Percentiles rank a stretch among this genome's conserved stretches.
Conservation (phyloP, 2,113 vertebrate species). For the Mandrillus leucophaeus region DNA sequence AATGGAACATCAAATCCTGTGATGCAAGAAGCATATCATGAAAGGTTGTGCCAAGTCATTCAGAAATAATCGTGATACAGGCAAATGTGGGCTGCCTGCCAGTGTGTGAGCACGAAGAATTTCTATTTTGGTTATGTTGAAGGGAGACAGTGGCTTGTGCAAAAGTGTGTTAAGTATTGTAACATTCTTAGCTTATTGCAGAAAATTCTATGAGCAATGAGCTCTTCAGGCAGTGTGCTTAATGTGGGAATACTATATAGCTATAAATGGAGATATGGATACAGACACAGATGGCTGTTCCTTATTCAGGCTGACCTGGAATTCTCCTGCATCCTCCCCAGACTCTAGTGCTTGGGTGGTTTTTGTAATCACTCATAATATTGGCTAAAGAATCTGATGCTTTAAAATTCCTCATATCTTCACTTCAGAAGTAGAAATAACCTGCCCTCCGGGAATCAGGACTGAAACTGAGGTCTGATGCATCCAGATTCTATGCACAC, state of each 20-base stretch:
- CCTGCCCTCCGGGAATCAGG: not conserved
- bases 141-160: not conserved
- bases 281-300: not conserved
- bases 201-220: not conserved
- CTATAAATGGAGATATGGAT: not conserved
- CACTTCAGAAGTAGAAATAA: not conserved
- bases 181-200: not conserved
- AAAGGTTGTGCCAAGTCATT: slow-evolving; percentile 63
- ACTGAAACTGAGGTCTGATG: not conserved
- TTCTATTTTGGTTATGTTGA: slow-evolving; percentile 53
- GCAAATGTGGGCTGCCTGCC: not conserved
- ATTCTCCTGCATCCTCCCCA: not conserved
- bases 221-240: not conserved
- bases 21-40: slow-evolving; percentile 56
- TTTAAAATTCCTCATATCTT: not conserved
- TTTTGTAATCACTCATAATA: not conserved
- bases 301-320: no score
- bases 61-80: not conserved
- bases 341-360: fast-evolving
- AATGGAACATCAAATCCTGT: not conserved
- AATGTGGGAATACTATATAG: not conserved
- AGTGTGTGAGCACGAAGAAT: not conserved
- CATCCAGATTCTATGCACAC: not conserved
- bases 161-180: slow-evolving; percentile 36
- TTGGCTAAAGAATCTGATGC: not conserved